A percentile compares a stretch with the other conserved stretches of the same genome.
Evolutionary conservation across 2,888 invertebrate genomes (phyloP).

Genomic region (Monochamus alternatus): DNA sequence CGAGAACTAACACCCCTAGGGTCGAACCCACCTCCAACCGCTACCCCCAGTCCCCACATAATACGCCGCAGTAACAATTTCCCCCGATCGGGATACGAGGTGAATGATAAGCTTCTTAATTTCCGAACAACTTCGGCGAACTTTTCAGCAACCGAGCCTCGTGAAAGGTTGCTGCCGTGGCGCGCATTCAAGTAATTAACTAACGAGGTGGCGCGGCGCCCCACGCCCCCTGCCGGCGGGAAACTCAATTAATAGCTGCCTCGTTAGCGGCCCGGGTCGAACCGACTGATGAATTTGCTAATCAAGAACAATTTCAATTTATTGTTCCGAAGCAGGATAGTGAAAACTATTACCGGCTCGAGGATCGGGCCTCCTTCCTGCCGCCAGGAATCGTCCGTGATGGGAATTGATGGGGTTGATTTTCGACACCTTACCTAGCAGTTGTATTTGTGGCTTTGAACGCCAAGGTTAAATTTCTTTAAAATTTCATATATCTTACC

Average conservation of each 20-base stretch:
- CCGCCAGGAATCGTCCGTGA: not conserved
- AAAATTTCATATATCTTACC: too few relatives aligned
- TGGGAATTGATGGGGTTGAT: not conserved
- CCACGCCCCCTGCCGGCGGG: slow-evolving; percentile 41
- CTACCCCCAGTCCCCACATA: not conserved
- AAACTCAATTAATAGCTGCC: slow-evolving; percentile 56
- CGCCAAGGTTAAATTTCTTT: too few relatives aligned
- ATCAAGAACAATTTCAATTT: slow-evolving; percentile 56
- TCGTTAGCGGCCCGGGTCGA: slow-evolving; percentile 58
- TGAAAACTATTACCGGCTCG: slow-evolving; percentile 45
- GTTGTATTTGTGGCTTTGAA: too few relatives aligned
- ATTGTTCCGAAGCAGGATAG: slow-evolving; percentile 47
- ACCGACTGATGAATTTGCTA: slow-evolving; percentile 58
- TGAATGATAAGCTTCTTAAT: slow-evolving; percentile 55
- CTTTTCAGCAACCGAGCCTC: slow-evolving; percentile 45
- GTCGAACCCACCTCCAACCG: not conserved
- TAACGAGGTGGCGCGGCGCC: slow-evolving; percentile 53
- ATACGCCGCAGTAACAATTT: slow-evolving; percentile 42
- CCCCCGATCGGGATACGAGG: slow-evolving; percentile 48
- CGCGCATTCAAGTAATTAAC: slow-evolving; percentile 54
- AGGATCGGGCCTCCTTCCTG: slow-evolving; percentile 39
- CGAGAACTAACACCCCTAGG: not conserved
- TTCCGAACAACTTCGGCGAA: slow-evolving; percentile 50
- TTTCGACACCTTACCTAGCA: too few relatives aligned
- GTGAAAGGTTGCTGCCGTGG: slow-evolving; percentile 48